These are phyloP conservation scores for Mercenaria mercenaria DNA, from an alignment of 1,140 invertebrate species.

Conservation along the genomic window DNA sequence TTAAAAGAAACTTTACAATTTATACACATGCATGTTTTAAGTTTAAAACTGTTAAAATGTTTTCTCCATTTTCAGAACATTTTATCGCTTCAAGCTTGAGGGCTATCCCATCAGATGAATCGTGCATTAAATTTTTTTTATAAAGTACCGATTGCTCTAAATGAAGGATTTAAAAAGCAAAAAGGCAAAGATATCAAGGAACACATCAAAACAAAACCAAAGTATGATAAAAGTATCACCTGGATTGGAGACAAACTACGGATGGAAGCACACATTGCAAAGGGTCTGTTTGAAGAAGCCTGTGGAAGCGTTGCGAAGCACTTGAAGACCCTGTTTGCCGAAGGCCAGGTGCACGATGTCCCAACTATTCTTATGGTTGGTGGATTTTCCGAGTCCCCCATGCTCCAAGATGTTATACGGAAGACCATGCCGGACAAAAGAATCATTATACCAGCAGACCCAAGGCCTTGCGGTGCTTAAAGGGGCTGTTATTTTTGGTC, in stretches of 20 bases:
- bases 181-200: slow-evolving; percentile 30
- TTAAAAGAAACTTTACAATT: too few relatives aligned
- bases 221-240: neutral
- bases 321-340: neutral
- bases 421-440: neutral
- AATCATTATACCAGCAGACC: slow-evolving; percentile 32
- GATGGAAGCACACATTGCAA: neutral
- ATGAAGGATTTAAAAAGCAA: slow-evolving; percentile 44
- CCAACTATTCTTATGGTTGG: slow-evolving; percentile 40
- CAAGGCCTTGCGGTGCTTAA: slow-evolving; percentile 54
- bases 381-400: slow-evolving; percentile 45
- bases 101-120: too few relatives aligned
- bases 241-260: slow-evolving; percentile 33
- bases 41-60: too few relatives aligned
- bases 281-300: neutral
- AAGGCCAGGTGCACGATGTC: neutral
- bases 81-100: too few relatives aligned
- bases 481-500: slow-evolving; percentile 57
- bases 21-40: too few relatives aligned
- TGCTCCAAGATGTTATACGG: slow-evolving; percentile 3
- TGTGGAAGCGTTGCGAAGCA: neutral
- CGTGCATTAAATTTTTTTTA: neutral
- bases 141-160: slow-evolving; percentile 17
- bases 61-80: too few relatives aligned
- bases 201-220: neutral